Conservation (phyloP, 2,797 vertebrate species). For the Poeciliopsis presidionis region DNA sequence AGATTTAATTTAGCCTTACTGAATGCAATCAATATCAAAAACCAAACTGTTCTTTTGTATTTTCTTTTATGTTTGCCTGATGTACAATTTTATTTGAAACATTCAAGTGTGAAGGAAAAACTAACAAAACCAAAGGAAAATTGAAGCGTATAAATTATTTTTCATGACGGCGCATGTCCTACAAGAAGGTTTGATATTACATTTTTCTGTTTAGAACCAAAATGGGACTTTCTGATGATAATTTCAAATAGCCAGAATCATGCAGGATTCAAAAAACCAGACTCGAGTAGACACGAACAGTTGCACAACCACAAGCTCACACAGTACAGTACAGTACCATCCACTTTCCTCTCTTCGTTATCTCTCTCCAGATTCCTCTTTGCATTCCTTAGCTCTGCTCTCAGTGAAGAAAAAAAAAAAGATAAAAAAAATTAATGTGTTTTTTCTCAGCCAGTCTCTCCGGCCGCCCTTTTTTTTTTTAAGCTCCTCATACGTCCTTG, state of each 20-base stretch:
- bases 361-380: constrained; percentile 73
- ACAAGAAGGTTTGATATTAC: neutral
- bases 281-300: constrained; percentile 2
- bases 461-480: constrained; percentile 12
- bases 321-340: constrained; percentile 62
- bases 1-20: neutral
- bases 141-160: neutral
- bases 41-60: neutral
- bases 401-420: constrained; percentile 29
- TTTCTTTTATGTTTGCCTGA: neutral
- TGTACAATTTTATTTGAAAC: neutral
- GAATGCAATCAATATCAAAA: neutral
- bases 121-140: neutral
- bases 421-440: constrained; percentile 58
- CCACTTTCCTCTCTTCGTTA: constrained; percentile 65
- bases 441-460: constrained; percentile 43
- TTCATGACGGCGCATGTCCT: neutral
- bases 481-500: constrained; percentile 4
- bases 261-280: neutral
- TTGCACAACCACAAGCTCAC: constrained; percentile 38
- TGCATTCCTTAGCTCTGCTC: constrained; percentile 70
- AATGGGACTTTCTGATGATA: neutral
- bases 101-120: neutral
- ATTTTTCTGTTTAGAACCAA: neutral
- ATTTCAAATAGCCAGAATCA: constrained; percentile 1